phyloP scores from a whole-genome alignment of 1,140 invertebrate species.

The Aricia agestis region DNA sequence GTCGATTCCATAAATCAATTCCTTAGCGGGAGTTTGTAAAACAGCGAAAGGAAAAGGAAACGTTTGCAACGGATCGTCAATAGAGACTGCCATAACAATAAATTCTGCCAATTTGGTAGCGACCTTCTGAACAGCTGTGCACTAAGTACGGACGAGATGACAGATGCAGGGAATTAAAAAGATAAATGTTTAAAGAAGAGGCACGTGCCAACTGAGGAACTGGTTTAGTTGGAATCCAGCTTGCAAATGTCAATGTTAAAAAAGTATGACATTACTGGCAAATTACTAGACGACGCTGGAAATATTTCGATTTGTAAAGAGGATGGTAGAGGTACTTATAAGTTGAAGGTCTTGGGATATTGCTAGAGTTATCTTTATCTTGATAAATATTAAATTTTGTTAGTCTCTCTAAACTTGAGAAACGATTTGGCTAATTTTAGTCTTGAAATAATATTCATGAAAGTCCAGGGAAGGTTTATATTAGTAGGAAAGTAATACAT shows the following conservation, averaged over 20 bases:
- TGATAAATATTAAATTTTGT: too few species aligned
- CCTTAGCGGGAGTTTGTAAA: background rate
- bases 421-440: too few species aligned
- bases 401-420: too few species aligned
- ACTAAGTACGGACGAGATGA: constrained; percentile 8
- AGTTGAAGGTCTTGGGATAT: too few species aligned
- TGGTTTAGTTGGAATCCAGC: constrained; percentile 4
- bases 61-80: background rate
- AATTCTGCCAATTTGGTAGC: background rate
- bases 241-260: constrained; percentile 5
- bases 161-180: constrained; percentile 18
- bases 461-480: too few species aligned
- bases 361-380: too few species aligned
- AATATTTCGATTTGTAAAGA: background rate
- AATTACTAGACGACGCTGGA: background rate
- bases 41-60: background rate
- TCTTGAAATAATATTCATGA: too few species aligned
- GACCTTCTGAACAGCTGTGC: constrained; percentile 15
- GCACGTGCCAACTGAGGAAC: background rate
- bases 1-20: background rate
- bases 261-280: background rate
- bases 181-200: background rate
- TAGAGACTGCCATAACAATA: background rate
- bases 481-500: too few species aligned
- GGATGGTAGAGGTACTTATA: too few species aligned